Conservation (phyloP, 2,888 invertebrate species). For the Epirrita christyi region DNA sequence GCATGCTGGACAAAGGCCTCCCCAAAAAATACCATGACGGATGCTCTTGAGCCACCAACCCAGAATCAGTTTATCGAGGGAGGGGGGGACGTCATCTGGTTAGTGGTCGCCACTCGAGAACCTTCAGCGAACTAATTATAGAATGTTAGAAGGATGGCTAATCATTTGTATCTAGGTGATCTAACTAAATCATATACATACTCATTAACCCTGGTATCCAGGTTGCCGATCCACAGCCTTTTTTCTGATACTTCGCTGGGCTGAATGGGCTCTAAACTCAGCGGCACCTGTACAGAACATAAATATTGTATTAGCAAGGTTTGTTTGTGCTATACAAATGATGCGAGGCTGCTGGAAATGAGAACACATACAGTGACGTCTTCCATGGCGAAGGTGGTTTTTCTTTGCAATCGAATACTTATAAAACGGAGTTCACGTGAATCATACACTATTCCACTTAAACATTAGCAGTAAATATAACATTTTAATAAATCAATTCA, state of each 20-base stretch:
- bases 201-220: constrained; percentile 96
- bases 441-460: background rate
- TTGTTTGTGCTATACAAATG: background rate
- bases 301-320: background rate
- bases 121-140: background rate
- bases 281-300: constrained; percentile 66
- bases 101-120: too few relatives aligned
- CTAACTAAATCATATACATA: constrained; percentile 83
- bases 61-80: too few relatives aligned
- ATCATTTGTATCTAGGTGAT: background rate
- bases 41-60: too few relatives aligned
- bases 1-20: too few relatives aligned
- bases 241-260: constrained; percentile 86
- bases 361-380: constrained; percentile 56
- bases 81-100: too few relatives aligned
- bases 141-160: background rate
- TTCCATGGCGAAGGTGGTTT: constrained; percentile 49
- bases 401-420: background rate
- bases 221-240: constrained; percentile 96
- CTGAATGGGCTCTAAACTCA: constrained; percentile 84
- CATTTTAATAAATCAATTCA: constrained; percentile 7
- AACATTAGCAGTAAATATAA: constrained; percentile 20
- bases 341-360: background rate
- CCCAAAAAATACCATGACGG: too few relatives aligned
- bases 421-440: background rate